Percentiles rank a stretch among this genome's conserved stretches.
Evolutionary conservation across 2,797 vertebrate species (phyloP).

Genomic region (Epinephelus malabaricus): DNA sequence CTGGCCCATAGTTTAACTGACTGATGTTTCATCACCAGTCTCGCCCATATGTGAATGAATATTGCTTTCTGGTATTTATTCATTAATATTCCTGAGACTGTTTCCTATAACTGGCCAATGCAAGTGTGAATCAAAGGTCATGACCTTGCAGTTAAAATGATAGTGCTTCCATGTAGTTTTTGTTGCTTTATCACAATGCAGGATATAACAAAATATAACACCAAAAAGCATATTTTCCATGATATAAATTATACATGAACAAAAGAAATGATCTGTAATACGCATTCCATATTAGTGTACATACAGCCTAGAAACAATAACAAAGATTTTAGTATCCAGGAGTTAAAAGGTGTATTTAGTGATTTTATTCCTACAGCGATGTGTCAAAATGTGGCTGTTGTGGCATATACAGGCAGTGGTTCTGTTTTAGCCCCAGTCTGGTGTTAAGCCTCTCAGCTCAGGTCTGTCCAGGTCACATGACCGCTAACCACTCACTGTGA

Average conservation of each 20-base stretch:
- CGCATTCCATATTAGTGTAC: neutral
- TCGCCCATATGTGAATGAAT: constrained; percentile 8
- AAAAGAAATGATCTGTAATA: neutral
- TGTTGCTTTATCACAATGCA: constrained; percentile 5
- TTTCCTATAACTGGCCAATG: neutral
- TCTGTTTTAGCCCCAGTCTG: constrained; percentile 70
- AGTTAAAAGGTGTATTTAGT: constrained; percentile 16
- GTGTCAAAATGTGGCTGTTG: constrained; percentile 60
- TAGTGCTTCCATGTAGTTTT: neutral
- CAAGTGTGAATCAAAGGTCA: constrained; percentile 58
- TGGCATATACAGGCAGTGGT: constrained; percentile 45
- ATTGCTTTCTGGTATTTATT: neutral
- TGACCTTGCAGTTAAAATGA: constrained; percentile 44
- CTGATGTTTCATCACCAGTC: constrained; percentile 1
- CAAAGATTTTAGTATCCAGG: neutral
- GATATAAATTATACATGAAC: neutral
- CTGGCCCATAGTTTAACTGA: neutral
- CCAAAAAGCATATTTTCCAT: neutral
- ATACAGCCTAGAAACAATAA: neutral
- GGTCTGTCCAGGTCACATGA: constrained; percentile 81
- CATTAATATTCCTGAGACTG: neutral
- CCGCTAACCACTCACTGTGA: constrained; percentile 77
- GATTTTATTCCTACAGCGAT: constrained; percentile 39
- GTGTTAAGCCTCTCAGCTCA: constrained; percentile 80
- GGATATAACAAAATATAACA: neutral